Percentiles rank a stretch among this genome's conserved stretches.
These are phyloP conservation scores for Callopanchax toddi DNA, from an alignment of 2,113 vertebrate species.

Conservation along the genomic window DNA sequence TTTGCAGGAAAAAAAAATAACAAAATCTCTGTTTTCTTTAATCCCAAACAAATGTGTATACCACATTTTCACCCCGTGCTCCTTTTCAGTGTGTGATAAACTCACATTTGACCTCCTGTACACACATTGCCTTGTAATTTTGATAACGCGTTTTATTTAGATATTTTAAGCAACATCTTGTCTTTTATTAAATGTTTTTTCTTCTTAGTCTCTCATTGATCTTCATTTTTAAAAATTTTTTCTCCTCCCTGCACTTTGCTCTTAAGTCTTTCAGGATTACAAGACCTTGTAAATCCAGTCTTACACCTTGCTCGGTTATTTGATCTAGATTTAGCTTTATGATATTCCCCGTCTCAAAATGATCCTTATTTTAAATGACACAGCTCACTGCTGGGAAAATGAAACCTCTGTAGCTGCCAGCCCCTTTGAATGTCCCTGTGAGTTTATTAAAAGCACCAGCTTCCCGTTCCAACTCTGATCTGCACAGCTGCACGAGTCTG, in stretches of 20 bases:
- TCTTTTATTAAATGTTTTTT: conserved; percentile 12
- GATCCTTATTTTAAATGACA: conserved; percentile 77
- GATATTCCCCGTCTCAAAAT: conserved; percentile 69
- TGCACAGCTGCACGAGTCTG: conserved; percentile 66
- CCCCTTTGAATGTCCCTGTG: conserved; percentile 70
- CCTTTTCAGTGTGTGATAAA: conserved; percentile 1
- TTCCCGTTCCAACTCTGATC: conserved; percentile 63
- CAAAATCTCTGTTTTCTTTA: no score
- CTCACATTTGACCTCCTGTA: neutral
- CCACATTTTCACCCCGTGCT: conserved; percentile 5
- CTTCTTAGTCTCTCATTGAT: conserved; percentile 5
- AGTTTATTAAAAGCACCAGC: conserved; percentile 80
- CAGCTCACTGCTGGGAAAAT: conserved; percentile 76
- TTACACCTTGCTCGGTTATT: conserved; percentile 68
- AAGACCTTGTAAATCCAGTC: conserved; percentile 52
- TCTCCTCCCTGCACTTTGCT: conserved; percentile 7
- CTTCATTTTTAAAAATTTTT: conserved; percentile 7
- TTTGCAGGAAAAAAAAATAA: conserved; percentile 22
- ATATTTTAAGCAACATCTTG: conserved; percentile 39
- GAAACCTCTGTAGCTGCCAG: conserved; percentile 75
- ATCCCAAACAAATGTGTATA: conserved; percentile 23
- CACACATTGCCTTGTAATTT: neutral
- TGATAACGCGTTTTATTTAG: conserved; percentile 15
- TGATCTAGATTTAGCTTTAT: conserved; percentile 75
- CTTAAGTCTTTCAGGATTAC: conserved; percentile 58